Percentiles rank a stretch among this genome's conserved stretches.
Conservation (phyloP, 2,888 invertebrate species). For the Neoaliturus tenellus region DNA sequence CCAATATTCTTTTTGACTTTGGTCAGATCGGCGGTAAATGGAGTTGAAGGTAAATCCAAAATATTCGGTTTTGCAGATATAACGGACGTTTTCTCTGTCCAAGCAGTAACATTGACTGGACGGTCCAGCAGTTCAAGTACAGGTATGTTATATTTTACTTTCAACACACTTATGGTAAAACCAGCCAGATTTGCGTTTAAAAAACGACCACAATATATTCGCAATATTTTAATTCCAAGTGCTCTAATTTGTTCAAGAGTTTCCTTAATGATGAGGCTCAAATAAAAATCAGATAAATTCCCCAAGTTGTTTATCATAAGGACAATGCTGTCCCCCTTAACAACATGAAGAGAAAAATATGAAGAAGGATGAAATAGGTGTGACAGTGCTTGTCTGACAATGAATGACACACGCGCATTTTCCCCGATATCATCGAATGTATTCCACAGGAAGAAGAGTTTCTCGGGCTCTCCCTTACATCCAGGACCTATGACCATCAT, state of each 20-base stretch:
- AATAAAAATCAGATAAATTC: constrained; percentile 38
- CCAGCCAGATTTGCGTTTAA: constrained; percentile 46
- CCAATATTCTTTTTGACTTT: constrained; percentile 40
- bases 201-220: constrained; percentile 56
- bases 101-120: constrained; percentile 46
- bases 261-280: constrained; percentile 49
- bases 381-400: constrained; percentile 4
- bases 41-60: background rate
- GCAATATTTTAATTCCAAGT: constrained; percentile 37
- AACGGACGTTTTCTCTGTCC: constrained; percentile 36
- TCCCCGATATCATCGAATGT: background rate
- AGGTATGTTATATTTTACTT: constrained; percentile 52
- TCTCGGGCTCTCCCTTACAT: constrained; percentile 30
- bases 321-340: constrained; percentile 15
- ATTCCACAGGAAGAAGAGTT: background rate
- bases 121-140: constrained; percentile 57
- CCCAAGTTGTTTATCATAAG: constrained; percentile 53
- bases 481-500: constrained; percentile 8
- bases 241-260: constrained; percentile 45
- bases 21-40: background rate
- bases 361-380: constrained; percentile 33
- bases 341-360: constrained; percentile 28
- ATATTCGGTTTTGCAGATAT: background rate
- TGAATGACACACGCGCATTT: constrained; percentile 22
- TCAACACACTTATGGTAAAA: constrained; percentile 59